Percentiles rank a stretch among this genome's conserved stretches.
phyloP scores from a whole-genome alignment of 2,797 vertebrate genomes.

The Carcharodon carcharias region DNA sequence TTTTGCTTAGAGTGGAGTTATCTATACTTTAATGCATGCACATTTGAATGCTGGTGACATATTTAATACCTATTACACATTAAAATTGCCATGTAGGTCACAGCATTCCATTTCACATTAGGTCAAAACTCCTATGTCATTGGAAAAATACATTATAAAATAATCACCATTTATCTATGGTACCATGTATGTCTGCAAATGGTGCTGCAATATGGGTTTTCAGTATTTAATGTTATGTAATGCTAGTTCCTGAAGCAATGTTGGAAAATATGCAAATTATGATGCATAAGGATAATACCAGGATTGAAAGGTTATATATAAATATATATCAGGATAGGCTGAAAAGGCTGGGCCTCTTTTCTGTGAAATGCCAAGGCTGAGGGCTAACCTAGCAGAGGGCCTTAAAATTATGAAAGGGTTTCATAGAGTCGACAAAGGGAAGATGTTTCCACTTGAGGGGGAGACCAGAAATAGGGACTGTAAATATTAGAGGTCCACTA shows the following conservation, averaged over 20 bases:
- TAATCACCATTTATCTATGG: neutral
- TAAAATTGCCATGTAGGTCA: neutral
- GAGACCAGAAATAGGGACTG: no score
- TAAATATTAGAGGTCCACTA: no score
- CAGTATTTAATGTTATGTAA: neutral
- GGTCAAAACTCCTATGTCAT: neutral
- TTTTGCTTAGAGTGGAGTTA: neutral
- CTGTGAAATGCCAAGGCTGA: neutral
- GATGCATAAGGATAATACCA: neutral
- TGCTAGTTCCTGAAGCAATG: neutral
- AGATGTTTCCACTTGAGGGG: neutral
- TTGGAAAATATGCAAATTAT: neutral
- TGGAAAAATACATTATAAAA: neutral
- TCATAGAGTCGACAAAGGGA: neutral
- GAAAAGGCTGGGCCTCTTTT: neutral
- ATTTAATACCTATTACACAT: neutral
- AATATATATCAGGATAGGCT: neutral
- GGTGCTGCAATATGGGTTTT: neutral
- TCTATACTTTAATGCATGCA: neutral
- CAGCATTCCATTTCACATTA: neutral
- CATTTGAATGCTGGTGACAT: neutral
- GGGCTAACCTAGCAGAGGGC: neutral
- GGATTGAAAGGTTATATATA: neutral
- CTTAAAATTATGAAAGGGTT: neutral
- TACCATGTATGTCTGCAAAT: neutral